Evolutionary conservation across 2,797 vertebrate genomes (phyloP), one percentile per base, ranked within the genome.

Genomic region (Characodon lateralis): DNA sequence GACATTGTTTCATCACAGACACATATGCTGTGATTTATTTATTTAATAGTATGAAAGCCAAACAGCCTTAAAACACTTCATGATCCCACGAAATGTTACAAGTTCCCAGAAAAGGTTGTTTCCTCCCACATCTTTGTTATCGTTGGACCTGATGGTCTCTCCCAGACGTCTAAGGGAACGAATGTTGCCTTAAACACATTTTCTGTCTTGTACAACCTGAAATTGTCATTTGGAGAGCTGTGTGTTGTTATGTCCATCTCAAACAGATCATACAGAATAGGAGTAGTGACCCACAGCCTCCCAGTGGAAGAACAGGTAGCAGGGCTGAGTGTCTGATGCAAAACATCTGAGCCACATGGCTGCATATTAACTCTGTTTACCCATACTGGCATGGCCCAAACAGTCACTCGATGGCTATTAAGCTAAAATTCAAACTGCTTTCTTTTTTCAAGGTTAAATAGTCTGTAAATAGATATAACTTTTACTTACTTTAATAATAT

Each of bases 181-280:
- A 55, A 53, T 35, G 2, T 71, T 71, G n/a, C 58, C 12, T 59
- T 28, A 18, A 26, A 26, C 28, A 0, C 24, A 43, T 61, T 61
- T 22, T 31, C 2, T 22, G 71, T 68, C 28, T 68, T 82, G 51
- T 75, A 73, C 73, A 63, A 26, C 65, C 16, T 74, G 3, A 63
- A 81, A 48, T 72, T 41, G 55, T 71, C 2, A 71, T 24, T 58
- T n/a, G 71, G 78, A 80, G 90, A 89, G 89, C 81, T 88, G 55
- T 91, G 86, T 93, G 87, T 87, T 80, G 63, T 92, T 85, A 73
- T 94, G 91, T 94, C 87, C 91, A 83, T 95, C 94, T 92, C 93
- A 93, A 95, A 96, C 95, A 96, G 96, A 96, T 96, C 94, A 50
- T 95, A 96, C 95, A 95, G 94, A 91, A 95, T 96, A 94, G 77